Conservation (phyloP, 2,113 vertebrate genomes). For the Cricetomys ansorgei region DNA sequence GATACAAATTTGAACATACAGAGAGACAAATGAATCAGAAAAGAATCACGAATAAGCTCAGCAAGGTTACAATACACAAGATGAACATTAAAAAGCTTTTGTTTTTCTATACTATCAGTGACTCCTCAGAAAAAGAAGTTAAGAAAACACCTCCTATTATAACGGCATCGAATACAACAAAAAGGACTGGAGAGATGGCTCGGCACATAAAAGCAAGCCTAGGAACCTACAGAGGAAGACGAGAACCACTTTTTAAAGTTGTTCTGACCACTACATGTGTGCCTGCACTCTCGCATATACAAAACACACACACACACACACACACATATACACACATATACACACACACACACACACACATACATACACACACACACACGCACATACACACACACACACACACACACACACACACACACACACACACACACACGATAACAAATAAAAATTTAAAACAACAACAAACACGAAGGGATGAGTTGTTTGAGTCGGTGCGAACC, state of each 20-base stretch:
- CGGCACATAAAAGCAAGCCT: background rate
- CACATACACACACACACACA: background rate
- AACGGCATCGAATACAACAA: constrained; percentile 17
- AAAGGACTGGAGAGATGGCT: background rate
- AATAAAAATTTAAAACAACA: background rate
- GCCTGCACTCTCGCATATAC: background rate
- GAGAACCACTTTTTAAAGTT: background rate
- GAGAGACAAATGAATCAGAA: background rate
- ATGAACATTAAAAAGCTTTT: background rate
- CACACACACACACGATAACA: too few species aligned
- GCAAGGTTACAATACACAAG: background rate
- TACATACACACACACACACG: background rate
- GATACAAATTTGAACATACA: background rate
- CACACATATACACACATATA: too few species aligned
- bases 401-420: background rate
- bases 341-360: too few species aligned
- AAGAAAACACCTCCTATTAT: background rate
- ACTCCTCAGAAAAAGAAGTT: constrained; percentile 5
- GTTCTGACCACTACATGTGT: background rate
- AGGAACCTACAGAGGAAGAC: background rate
- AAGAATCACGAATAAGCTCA: background rate
- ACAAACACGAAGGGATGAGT: background rate
- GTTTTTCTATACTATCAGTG: background rate
- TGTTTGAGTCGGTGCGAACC: background rate
- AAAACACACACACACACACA: too few species aligned